These are phyloP conservation scores for Phania funesta DNA, from an alignment of 2,888 invertebrate genomes.

Conservation along the genomic window DNA sequence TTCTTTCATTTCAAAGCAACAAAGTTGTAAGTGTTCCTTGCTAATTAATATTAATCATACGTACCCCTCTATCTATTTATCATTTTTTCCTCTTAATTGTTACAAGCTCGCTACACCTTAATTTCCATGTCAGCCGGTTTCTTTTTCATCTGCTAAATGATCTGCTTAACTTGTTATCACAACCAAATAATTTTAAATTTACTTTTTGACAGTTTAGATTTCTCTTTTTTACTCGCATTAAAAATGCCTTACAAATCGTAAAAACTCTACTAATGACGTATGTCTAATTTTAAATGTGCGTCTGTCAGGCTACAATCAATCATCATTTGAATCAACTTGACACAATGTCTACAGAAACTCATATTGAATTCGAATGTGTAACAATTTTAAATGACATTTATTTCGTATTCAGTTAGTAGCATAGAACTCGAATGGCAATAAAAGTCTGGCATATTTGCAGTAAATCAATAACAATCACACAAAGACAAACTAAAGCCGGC, in stretches of 20 bases:
- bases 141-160: not conserved
- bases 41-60: slow-evolving; percentile 24
- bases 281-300: slow-evolving; percentile 2
- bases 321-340: slow-evolving; percentile 39
- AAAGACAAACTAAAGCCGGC: not conserved
- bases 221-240: not conserved
- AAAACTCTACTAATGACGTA: not conserved
- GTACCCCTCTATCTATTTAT: no score
- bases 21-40: not conserved
- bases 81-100: no score
- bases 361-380: slow-evolving; percentile 18
- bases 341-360: slow-evolving; percentile 43
- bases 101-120: not conserved
- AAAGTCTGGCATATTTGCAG: not conserved
- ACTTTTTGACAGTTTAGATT: slow-evolving; percentile 5
- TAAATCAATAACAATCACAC: slow-evolving; percentile 13
- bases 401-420: slow-evolving; percentile 11
- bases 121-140: not conserved
- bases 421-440: not conserved
- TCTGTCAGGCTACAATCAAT: slow-evolving; percentile 42
- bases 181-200: not conserved
- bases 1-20: not conserved
- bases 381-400: slow-evolving; percentile 53
- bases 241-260: not conserved
- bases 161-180: not conserved